phyloP scores from a whole-genome alignment of 2,888 invertebrate genomes.

The Hofmannophila pseudospretella region DNA sequence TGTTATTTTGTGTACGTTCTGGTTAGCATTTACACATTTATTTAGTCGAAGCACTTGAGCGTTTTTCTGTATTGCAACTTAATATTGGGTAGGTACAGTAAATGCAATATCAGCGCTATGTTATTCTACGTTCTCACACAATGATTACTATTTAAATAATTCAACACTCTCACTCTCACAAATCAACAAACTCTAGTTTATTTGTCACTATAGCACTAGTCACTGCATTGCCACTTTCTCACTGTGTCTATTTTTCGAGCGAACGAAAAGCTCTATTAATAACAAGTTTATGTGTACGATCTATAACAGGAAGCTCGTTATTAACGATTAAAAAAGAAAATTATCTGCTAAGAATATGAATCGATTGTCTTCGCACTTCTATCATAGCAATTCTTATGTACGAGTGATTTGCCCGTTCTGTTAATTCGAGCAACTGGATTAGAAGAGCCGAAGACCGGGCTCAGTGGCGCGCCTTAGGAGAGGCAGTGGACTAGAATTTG shows the following conservation, averaged over 20 bases:
- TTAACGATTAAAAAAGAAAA: slow-evolving; percentile 14
- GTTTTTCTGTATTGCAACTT: slow-evolving; percentile 25
- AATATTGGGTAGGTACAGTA: too few species aligned
- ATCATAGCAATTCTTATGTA: too few species aligned
- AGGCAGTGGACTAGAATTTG: too few species aligned
- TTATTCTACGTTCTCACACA: slow-evolving; percentile 42
- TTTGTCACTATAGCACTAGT: slow-evolving; percentile 18
- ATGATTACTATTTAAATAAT: slow-evolving; percentile 32
- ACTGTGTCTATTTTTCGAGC: slow-evolving; percentile 26
- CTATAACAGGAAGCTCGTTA: slow-evolving; percentile 39
- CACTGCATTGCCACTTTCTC: slow-evolving; percentile 16
- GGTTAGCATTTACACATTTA: slow-evolving; percentile 26
- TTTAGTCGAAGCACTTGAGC: slow-evolving; percentile 34
- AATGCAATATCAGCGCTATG: slow-evolving; percentile 37
- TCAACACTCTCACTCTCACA: slow-evolving; percentile 33
- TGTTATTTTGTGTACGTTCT: too few species aligned
- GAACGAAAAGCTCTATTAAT: slow-evolving; percentile 32
- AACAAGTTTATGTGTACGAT: slow-evolving; percentile 15
- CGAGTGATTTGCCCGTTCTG: too few species aligned
- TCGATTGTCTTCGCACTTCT: slow-evolving; percentile 5
- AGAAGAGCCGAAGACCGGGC: too few species aligned
- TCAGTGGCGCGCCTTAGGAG: too few species aligned
- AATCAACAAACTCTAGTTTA: slow-evolving; percentile 25
- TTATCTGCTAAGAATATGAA: not conserved
- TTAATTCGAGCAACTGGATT: too few species aligned